phyloP scores from a whole-genome alignment of 2,113 vertebrate genomes.

The Crocuta crocuta region DNA sequence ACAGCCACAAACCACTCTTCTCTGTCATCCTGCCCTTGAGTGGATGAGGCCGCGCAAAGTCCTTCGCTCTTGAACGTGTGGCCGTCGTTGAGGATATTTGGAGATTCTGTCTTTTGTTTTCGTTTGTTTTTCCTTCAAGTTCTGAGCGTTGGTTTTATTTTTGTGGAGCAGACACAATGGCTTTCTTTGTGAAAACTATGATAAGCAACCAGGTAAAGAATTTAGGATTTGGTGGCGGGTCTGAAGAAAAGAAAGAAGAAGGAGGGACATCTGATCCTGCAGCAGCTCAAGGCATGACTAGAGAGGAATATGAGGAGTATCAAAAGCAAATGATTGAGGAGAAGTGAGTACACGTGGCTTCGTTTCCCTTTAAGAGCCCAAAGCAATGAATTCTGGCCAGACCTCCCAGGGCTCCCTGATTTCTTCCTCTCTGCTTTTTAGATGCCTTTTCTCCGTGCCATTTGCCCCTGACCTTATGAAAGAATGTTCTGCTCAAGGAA shows the following conservation, averaged over 20 bases:
- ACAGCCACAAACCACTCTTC: conserved; percentile 89
- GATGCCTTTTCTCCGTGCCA: neutral
- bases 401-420: fast-evolving
- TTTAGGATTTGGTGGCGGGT: conserved; percentile 93
- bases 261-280: conserved; percentile 92
- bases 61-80: conserved; percentile 76
- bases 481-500: neutral
- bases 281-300: conserved; percentile 95
- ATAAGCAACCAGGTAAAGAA: conserved; percentile 95
- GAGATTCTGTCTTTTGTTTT: neutral
- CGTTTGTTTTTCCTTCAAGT: neutral
- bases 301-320: conserved; percentile 98
- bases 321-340: conserved; percentile 98
- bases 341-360: conserved; percentile 92
- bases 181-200: conserved; percentile 97
- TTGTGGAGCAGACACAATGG: conserved; percentile 86
- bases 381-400: fast-evolving
- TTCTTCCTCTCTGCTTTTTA: neutral
- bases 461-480: neutral
- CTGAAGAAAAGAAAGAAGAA: conserved; percentile 93
- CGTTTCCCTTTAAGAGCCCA: neutral
- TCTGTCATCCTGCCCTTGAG: conserved; percentile 90
- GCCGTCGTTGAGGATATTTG: neutral
- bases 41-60: conserved; percentile 84
- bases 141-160: conserved; percentile 4